Conservation (phyloP, 2,797 vertebrate genomes). For the Clarias fuscus region DNA sequence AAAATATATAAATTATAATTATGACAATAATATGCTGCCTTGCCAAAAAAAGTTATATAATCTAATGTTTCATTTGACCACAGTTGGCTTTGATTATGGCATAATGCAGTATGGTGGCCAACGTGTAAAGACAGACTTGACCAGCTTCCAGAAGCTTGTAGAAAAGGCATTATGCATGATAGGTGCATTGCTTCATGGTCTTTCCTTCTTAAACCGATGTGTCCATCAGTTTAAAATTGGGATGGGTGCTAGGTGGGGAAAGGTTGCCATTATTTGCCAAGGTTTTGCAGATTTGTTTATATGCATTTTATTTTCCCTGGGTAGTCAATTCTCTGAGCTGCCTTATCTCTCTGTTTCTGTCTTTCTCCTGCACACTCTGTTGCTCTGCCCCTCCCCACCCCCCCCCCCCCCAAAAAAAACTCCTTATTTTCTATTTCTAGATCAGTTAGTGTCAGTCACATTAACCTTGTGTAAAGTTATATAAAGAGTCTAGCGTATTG, state of each 20-base stretch:
- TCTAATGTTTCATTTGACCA: too few relatives aligned
- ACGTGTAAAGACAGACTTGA: too few relatives aligned
- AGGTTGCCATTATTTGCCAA: constrained; percentile 70
- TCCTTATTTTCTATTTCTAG: constrained; percentile 54
- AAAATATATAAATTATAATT: too few relatives aligned
- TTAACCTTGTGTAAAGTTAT: constrained; percentile 55
- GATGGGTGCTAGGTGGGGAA: constrained; percentile 13
- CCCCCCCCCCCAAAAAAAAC: constrained; percentile 51
- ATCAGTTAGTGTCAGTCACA: constrained; percentile 51
- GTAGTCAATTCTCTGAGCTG: constrained; percentile 10
- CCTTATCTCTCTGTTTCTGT: constrained; percentile 42
- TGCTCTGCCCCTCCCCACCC: too few relatives aligned
- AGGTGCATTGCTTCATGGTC: too few relatives aligned
- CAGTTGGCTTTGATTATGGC: too few relatives aligned
- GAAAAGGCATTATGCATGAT: too few relatives aligned
- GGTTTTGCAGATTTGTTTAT: constrained; percentile 78
- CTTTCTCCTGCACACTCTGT: constrained; percentile 53
- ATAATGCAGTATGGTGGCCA: too few relatives aligned
- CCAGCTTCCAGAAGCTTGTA: too few relatives aligned
- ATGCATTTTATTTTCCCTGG: constrained; percentile 71
- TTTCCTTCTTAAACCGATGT: too few relatives aligned
- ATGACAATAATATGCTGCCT: too few relatives aligned
- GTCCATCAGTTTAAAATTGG: neutral
- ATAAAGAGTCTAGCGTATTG: constrained; percentile 45
- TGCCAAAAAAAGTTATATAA: too few relatives aligned